Base-by-base conservation (phyloP, 1,140 invertebrate genomes). In the Meloidogyne exigua region DNA sequence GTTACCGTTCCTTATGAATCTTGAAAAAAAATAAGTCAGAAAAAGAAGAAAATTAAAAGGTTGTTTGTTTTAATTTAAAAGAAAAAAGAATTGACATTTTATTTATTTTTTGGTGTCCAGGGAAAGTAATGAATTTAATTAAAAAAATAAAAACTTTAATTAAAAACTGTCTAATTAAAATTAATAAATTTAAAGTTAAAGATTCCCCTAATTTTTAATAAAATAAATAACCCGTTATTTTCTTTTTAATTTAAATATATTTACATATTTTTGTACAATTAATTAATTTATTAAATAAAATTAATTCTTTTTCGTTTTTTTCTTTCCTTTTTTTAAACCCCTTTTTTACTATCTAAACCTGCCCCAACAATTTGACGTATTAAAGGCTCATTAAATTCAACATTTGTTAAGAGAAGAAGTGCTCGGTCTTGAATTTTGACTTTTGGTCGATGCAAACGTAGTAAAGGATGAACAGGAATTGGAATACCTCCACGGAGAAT, bases 391-490 rank as follows among this genome's bases (percentile, higher is more conserved):
- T 86, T 86, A 21, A 86, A 71, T 25, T 80, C 71, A 76, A 86
- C 84, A 66, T 86, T 82, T 23, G 85, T 88, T 72, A 85, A 72
- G 18, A 86, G 62, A 28, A 88, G 79, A 18, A 86, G 67, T 23
- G 85, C 78, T 13, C 85, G 74, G 10, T 88, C 76, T 18, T 82
- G 15, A 32, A 86, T 77, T 75, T 87, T 86, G 21, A 86, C 76
- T 76, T 86, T 86, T 32, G 84, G 86, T 75, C 80, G 83, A 68
- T 78, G 68, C 11, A 88, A 73, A 70, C 78, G 79, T 75, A 88
- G 82, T n/a, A 86, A 79, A 23, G 86, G 85, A 81, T 86, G 85
- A 21, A 87, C 76, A 62, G 86, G 85, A 66, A 88, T 88, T 12
- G 71, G 82, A 71, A 88, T 87, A 21, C 85, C 85, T 26, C 86